Base-by-base conservation (phyloP, 53 echinoderm and acorn worm species). In the Arbacia lixula region DNA sequence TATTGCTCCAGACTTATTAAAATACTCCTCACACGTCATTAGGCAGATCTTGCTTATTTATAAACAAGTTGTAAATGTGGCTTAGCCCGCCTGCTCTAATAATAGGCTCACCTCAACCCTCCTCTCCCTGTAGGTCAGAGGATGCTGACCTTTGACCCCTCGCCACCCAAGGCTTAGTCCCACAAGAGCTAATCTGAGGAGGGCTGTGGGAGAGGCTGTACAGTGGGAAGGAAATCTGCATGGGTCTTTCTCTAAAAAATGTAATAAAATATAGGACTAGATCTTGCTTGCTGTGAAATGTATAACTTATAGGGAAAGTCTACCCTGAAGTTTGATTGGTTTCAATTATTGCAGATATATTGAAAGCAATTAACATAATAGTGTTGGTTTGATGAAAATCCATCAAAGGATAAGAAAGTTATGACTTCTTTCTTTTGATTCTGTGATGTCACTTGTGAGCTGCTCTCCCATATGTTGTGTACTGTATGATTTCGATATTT, bases 61-160 rank as follows among this genome's bases (percentile, higher is more conserved):
- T 75, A 75, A 75, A 75, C 75, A 75, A 9, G 22, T 5, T 75
- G 53, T 75, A n/a, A 75, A 75, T 75, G 35, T 75, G 75, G 31
- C 75, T 53, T 33, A 33, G 53, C 53, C 54, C 36, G 33, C 75
- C 75, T 11, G 25, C 54, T 34, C 54, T 30, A 53, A 75, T 75
- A 75, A 75, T 75, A 75, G 75, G 52, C 54, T 34, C 75, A 43
- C 55, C 35, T 53, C 54, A 53, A 75, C 75, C 75, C 53, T 75
- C 53, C 75, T 53, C 53, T 75, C 75, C 75, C 75, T 75, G 34
- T 30, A 53, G 75, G 75, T 75, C 75, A 75, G 53, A 54, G 3
- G 53, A 6, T 10, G 28, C 9, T 75, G 75, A 75, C 54, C 75
- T 54, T 34, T 54, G 75, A 75, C 75, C 75, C 36, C 75, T 33